Conservation (phyloP, 2,113 vertebrate species). For the Rousettus leschenaultii region DNA sequence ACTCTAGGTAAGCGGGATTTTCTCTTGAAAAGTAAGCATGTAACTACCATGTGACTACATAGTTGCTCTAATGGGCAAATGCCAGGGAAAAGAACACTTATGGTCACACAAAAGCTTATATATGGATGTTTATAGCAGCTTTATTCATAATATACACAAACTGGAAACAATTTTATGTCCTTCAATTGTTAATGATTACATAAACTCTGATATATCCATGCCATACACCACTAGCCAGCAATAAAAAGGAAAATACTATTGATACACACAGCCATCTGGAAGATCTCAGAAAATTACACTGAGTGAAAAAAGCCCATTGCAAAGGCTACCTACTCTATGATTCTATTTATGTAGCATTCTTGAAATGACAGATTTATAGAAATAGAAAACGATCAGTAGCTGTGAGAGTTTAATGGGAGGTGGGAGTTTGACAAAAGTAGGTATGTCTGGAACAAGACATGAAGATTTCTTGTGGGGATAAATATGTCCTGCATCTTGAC, state of each 20-base stretch:
- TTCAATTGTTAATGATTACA: background rate
- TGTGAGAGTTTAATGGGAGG: background rate
- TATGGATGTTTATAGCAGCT: background rate
- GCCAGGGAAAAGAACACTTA: background rate
- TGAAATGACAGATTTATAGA: background rate
- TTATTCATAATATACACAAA: background rate
- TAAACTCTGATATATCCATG: background rate
- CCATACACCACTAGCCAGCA: background rate
- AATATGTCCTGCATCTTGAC: background rate
- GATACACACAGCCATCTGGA: background rate
- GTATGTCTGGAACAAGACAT: background rate
- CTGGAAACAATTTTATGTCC: background rate
- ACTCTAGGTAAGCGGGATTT: background rate
- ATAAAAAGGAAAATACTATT: background rate
- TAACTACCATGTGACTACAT: background rate
- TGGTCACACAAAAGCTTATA: background rate
- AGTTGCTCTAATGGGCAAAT: background rate
- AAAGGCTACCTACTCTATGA: no score
- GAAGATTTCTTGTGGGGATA: rapidly evolving
- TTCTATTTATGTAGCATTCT: background rate
- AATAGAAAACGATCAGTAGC: background rate
- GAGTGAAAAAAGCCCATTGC: background rate
- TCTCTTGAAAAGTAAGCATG: background rate
- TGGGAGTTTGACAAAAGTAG: background rate
- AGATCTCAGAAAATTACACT: background rate